Conservation (phyloP, 2,113 vertebrate genomes). For the Heliornis fulica region DNA sequence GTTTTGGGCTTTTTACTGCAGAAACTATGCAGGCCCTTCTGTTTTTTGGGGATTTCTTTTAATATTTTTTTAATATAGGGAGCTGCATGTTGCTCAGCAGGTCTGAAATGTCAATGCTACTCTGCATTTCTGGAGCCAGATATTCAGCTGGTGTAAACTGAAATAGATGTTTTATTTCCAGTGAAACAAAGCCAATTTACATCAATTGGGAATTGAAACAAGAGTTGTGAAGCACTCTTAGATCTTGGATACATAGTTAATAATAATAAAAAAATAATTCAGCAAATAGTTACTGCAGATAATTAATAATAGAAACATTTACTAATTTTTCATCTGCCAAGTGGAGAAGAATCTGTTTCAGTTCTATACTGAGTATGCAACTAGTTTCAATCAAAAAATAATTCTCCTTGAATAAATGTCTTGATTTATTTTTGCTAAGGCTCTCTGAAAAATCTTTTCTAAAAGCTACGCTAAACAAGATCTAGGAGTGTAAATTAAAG, state of each 20-base stretch:
- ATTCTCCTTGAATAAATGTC: neutral
- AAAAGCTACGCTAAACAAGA: neutral
- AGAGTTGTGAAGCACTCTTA: slow-evolving; percentile 5
- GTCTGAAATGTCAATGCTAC: neutral
- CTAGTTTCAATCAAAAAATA: neutral
- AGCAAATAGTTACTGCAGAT: neutral
- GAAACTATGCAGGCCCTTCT: neutral
- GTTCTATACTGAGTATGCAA: neutral
- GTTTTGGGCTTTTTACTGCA: neutral
- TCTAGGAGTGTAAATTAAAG: neutral
- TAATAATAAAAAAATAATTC: neutral
- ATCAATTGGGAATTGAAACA: slow-evolving; percentile 2
- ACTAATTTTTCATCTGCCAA: neutral
- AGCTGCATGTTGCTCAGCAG: neutral
- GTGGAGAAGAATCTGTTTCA: neutral
- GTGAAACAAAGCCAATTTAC: slow-evolving; percentile 39
- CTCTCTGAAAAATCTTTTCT: neutral
- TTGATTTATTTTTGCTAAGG: neutral
- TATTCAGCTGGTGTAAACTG: neutral
- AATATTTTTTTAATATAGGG: neutral
- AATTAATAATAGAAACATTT: slow-evolving; percentile 11
- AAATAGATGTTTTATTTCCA: slow-evolving; percentile 9
- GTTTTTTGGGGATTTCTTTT: neutral
- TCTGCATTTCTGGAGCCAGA: neutral
- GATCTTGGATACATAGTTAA: slow-evolving; percentile 8